Conservation (phyloP, 2,888 invertebrate species). For the Melieria omissa region DNA sequence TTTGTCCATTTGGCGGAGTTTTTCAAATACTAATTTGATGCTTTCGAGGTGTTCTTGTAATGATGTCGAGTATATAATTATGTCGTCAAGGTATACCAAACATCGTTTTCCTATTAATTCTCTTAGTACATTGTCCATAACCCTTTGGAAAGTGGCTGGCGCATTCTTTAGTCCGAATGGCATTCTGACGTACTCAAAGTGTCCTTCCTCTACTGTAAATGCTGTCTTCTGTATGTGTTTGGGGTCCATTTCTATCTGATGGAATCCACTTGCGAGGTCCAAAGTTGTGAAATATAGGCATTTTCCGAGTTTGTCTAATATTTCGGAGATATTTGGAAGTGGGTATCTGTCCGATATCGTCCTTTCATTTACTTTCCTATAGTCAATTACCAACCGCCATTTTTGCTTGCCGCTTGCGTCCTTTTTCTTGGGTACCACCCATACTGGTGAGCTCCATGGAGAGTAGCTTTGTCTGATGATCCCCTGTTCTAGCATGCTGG, state of each 20-base stretch:
- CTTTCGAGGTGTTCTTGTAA: neutral
- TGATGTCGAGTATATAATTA: slow-evolving; percentile 1
- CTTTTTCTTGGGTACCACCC: neutral
- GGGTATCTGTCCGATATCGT: slow-evolving; percentile 44
- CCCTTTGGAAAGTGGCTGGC: no score
- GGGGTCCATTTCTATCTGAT: no score
- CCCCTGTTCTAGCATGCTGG: no score
- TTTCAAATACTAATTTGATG: slow-evolving; percentile 1
- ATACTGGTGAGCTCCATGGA: neutral
- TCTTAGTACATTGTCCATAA: no score
- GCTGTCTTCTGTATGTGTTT: no score
- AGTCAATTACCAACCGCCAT: slow-evolving; percentile 48
- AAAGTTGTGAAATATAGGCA: slow-evolving; percentile 47
- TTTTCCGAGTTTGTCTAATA: slow-evolving; percentile 45
- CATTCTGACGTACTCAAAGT: no score
- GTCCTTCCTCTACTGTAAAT: no score
- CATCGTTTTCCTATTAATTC: no score
- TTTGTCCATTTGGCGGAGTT: neutral
- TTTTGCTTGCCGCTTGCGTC: slow-evolving; percentile 24
- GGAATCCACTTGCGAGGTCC: neutral
- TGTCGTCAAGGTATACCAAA: neutral
- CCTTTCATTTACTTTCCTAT: slow-evolving; percentile 46
- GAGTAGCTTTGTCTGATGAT: no score
- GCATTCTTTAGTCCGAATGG: no score
- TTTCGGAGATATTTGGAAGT: slow-evolving; percentile 49